Evolutionary conservation across 92 coral and sea anemone species (phyloP), one percentile per base, ranked within the genome.

Genomic region (Zoanthus sociatus): DNA sequence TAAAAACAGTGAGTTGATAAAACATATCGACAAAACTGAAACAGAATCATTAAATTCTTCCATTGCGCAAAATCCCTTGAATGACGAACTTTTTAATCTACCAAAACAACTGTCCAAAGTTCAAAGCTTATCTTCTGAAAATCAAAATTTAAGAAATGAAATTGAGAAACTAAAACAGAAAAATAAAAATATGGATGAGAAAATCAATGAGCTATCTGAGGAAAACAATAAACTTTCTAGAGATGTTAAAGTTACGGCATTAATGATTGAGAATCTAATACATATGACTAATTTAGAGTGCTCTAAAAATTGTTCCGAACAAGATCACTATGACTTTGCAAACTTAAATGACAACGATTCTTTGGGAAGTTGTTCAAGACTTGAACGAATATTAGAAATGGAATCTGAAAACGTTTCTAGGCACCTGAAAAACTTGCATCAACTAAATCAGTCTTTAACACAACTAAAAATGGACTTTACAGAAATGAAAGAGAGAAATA

Each of bases 1-100:
- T 20, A 93, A 94, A 79, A 92, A 78, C n/a, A 63, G 70, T 1
- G 20, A 33, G 26, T 53, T 94, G 31, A 64, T 87, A 55, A 82
- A 66, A n/a, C 73, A 87, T 64, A 20, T 84, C 13, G 74, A 76
- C 44, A 47, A 48, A 64, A 53, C 71, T 47, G 83, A 89, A 0
- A 44, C 51, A n/a, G 91, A 82, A 85, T n/a, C 77, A 6, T 79
- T 79, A 58, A 77, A 54, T 53, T 61, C 75, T 31, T 44, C 83
- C 32, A 72, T 68, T 83, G 51, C 67, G 64, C 79, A 85, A 17
- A 79, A 58, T 32, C 21, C 85, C 9, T 54, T 51, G 8, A 74
- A 21, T 21, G 55, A 66, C 18, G 75, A 53, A 79, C 44, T 31
- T 26, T 31, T n/a, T 9, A 66, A 78, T 15, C n/a, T 78, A 31